A percentile compares a stretch with the other conserved stretches of the same genome.
phyloP scores from a whole-genome alignment of 1,140 invertebrate species.

The Callitettix versicolor region DNA sequence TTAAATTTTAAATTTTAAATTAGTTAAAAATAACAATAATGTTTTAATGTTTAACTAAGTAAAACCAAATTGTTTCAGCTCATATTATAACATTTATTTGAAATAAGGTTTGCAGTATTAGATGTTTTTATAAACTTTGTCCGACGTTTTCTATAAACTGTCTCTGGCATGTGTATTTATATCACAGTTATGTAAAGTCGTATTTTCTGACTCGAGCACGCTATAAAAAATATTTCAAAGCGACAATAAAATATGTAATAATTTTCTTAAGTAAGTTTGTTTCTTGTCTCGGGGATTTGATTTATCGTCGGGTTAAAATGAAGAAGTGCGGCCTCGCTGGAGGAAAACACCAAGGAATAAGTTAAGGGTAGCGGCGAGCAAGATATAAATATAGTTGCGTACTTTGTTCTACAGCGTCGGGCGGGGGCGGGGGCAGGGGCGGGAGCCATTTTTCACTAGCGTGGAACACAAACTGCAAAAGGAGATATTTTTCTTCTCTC shows the following conservation, averaged over 20 bases:
- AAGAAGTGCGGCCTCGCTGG: not conserved
- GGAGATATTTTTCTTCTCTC: slow-evolving; percentile 17
- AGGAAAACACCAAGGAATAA: slow-evolving; percentile 12
- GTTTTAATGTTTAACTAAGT: too few species aligned
- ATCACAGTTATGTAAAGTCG: too few species aligned
- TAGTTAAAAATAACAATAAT: too few species aligned
- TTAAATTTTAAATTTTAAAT: too few species aligned
- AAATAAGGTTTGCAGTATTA: too few species aligned
- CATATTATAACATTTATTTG: too few species aligned
- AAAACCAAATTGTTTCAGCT: too few species aligned
- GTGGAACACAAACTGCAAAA: slow-evolving; percentile 15
- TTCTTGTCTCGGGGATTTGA: slow-evolving; percentile 4
- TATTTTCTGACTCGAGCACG: too few species aligned
- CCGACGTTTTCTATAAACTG: too few species aligned
- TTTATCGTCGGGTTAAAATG: slow-evolving; percentile 6
- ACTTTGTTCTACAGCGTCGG: slow-evolving; percentile 2
- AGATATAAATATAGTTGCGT: slow-evolving; percentile 10
- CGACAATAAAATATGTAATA: slow-evolving; percentile 1
- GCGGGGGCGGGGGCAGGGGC: not conserved
- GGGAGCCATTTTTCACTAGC: slow-evolving; percentile 10
- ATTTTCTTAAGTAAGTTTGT: slow-evolving; percentile 7
- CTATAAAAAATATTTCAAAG: too few species aligned
- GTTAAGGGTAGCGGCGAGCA: slow-evolving; percentile 10
- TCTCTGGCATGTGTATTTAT: too few species aligned
- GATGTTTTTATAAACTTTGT: too few species aligned